A percentile compares a stretch with the other conserved stretches of the same genome.
Evolutionary conservation across 2,113 vertebrate genomes (phyloP).

Genomic region (Ctenodactylus gundi): DNA sequence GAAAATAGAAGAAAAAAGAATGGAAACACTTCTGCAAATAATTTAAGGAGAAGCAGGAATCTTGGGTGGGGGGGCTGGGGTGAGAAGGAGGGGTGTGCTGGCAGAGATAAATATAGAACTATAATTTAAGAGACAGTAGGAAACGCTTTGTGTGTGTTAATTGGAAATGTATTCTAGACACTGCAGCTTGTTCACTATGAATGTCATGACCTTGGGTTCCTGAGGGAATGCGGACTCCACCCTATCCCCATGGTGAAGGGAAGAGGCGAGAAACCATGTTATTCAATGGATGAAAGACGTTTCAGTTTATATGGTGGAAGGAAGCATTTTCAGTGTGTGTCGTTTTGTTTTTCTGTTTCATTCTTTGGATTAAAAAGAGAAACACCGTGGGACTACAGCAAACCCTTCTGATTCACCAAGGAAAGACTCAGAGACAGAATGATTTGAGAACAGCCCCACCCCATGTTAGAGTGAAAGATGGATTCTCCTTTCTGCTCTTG

Average conservation of each 20-base stretch:
- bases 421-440: constrained; percentile 22
- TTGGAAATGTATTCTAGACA: constrained; percentile 81
- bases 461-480: constrained; percentile 47
- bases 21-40: constrained; percentile 83
- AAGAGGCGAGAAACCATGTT: constrained; percentile 77
- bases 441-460: constrained; percentile 38
- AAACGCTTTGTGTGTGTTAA: constrained; percentile 81
- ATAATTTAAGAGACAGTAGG: constrained; percentile 84
- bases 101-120: constrained; percentile 82
- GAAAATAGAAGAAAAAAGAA: constrained; percentile 80
- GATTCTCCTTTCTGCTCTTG: constrained; percentile 54
- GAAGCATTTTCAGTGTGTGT: constrained; percentile 54
- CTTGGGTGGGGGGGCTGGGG: constrained; percentile 55
- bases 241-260: constrained; percentile 80
- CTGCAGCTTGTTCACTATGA: constrained; percentile 68
- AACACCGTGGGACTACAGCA: constrained; percentile 57
- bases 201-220: constrained; percentile 75
- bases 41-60: constrained; percentile 77
- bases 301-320: constrained; percentile 74
- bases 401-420: constrained; percentile 64
- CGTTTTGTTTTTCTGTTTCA: constrained; percentile 71
- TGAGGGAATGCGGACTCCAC: constrained; percentile 76
- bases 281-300: constrained; percentile 77
- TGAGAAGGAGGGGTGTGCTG: constrained; percentile 74
- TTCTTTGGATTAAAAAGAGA: constrained; percentile 70